Conservation (phyloP, 2,113 vertebrate genomes). For the Glaucomys volans region DNA sequence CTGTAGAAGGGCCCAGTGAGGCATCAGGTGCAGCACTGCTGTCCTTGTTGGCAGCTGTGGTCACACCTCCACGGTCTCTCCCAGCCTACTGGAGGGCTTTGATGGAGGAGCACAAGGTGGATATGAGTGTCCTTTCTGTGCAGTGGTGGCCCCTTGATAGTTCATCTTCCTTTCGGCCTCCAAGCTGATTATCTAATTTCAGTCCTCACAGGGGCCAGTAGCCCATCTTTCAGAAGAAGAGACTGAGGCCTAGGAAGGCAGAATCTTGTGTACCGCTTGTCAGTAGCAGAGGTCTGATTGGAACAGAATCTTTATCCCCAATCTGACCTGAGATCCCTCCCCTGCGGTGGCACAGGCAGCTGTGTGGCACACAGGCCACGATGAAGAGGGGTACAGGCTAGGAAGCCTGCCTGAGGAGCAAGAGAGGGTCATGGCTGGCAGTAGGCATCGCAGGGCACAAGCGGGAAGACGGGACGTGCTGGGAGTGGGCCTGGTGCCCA, state of each 20-base stretch:
- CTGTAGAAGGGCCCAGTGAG: no score
- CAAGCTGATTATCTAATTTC: neutral
- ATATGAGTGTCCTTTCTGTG: neutral
- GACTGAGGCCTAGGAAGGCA: neutral
- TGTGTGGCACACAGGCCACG: neutral
- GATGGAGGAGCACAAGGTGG: neutral
- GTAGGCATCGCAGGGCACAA: neutral
- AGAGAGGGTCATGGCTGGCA: neutral
- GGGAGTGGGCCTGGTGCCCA: neutral
- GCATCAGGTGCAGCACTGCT: no score
- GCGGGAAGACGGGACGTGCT: fast-evolving
- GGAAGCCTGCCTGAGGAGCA: neutral
- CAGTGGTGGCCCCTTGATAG: fast-evolving
- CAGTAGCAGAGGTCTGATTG: neutral
- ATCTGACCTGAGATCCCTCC: neutral
- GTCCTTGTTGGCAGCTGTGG: neutral
- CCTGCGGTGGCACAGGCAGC: neutral
- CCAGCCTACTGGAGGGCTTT: no score
- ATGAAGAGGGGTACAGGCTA: neutral
- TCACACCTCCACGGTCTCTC: neutral
- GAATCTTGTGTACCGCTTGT: neutral
- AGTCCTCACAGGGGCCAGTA: neutral
- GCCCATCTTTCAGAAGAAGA: neutral
- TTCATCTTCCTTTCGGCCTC: no score
- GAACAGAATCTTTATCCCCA: neutral